Conservation (phyloP, 2,888 invertebrate genomes). For the Oxystoma pomonae region DNA sequence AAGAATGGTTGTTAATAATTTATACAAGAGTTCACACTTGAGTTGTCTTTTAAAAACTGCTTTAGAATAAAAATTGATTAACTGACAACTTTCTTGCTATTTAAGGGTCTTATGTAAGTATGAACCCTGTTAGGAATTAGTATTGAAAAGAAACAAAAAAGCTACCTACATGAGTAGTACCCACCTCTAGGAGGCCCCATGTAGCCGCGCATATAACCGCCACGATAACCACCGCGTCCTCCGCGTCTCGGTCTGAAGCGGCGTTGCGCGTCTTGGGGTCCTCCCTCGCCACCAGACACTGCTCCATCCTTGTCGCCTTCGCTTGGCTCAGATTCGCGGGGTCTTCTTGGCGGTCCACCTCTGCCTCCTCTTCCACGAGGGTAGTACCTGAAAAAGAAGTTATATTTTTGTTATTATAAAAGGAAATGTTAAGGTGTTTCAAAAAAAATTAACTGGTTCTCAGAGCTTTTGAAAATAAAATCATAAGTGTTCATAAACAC, state of each 20-base stretch:
- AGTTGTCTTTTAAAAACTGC: too few relatives aligned
- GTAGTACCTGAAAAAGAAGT: slow-evolving; percentile 42
- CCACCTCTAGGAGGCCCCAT: slow-evolving; percentile 25
- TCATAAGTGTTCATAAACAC: slow-evolving; percentile 35
- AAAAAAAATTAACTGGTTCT: slow-evolving; percentile 4
- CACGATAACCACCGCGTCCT: slow-evolving; percentile 33
- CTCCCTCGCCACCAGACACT: slow-evolving; percentile 44
- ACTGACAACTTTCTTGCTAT: too few relatives aligned
- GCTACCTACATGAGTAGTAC: slow-evolving; percentile 19
- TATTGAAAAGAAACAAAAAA: too few relatives aligned
- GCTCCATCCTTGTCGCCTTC: slow-evolving; percentile 44
- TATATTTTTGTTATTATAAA: too few relatives aligned
- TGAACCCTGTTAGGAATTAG: too few relatives aligned
- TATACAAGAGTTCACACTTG: too few relatives aligned
- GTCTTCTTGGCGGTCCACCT: slow-evolving; percentile 40
- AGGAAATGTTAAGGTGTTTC: too few relatives aligned
- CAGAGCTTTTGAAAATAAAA: slow-evolving; percentile 33
- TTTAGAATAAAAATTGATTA: too few relatives aligned
- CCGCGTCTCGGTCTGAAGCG: slow-evolving; percentile 51
- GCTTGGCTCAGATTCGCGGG: slow-evolving; percentile 34
- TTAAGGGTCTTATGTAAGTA: too few relatives aligned
- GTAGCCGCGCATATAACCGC: slow-evolving; percentile 18
- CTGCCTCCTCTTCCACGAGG: slow-evolving; percentile 55
- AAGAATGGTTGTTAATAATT: too few relatives aligned
- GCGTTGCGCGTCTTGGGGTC: slow-evolving; percentile 45